Evolutionary conservation across 2,888 invertebrate genomes (phyloP).

Genomic region (Drosophila longiperda): DNA sequence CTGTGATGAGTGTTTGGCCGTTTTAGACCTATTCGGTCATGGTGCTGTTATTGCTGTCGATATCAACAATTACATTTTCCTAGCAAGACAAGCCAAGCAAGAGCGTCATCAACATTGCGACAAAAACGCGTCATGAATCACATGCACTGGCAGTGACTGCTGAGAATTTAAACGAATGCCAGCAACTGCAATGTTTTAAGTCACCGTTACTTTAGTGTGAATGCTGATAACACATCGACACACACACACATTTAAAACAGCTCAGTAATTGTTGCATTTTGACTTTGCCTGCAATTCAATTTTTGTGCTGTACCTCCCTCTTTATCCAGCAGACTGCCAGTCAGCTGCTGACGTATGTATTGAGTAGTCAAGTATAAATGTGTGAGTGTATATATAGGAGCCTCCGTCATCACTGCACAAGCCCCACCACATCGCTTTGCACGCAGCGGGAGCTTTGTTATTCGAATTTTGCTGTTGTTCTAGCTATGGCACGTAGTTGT

Average conservation of each 20-base stretch:
- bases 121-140: slow-evolving; percentile 68
- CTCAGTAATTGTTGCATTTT: slow-evolving; percentile 57
- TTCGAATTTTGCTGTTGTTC: slow-evolving; percentile 4
- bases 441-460: slow-evolving; percentile 49
- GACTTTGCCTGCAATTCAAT: slow-evolving; percentile 36
- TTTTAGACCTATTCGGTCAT: slow-evolving; percentile 61
- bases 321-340: slow-evolving; percentile 25
- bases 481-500: slow-evolving; percentile 53
- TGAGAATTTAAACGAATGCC: slow-evolving; percentile 15
- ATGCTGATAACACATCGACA: slow-evolving; percentile 61
- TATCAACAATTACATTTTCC: slow-evolving; percentile 23
- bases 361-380: slow-evolving; percentile 13
- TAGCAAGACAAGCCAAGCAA: background rate
- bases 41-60: slow-evolving; percentile 11
- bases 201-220: slow-evolving; percentile 23
- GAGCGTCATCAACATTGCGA: slow-evolving; percentile 38
- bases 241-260: slow-evolving; percentile 38
- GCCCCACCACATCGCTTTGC: slow-evolving; percentile 5
- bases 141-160: slow-evolving; percentile 47
- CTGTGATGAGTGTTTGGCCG: slow-evolving; percentile 32
- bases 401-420: slow-evolving; percentile 19
- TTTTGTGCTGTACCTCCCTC: slow-evolving; percentile 12
- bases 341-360: slow-evolving; percentile 39
- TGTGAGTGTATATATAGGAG: background rate
- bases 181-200: slow-evolving; percentile 41